These are phyloP conservation scores for Cairina moschata DNA, from an alignment of 2,113 vertebrate genomes.

Conservation along the genomic window DNA sequence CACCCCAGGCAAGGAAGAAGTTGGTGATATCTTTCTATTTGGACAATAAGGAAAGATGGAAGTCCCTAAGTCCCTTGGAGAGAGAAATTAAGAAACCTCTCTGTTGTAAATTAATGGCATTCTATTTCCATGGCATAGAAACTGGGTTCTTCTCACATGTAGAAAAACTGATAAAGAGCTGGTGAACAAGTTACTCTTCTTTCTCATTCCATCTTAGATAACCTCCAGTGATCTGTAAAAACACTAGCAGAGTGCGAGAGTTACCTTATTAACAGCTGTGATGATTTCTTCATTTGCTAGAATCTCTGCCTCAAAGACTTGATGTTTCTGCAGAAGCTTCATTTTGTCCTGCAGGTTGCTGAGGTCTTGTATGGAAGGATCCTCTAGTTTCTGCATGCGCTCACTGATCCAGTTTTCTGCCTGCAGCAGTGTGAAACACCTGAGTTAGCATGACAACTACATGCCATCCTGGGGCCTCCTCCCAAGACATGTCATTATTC, in stretches of 20 bases:
- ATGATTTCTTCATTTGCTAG: conserved; percentile 83
- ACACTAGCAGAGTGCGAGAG: background rate
- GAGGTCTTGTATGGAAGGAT: conserved; percentile 77
- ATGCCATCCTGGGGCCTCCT: background rate
- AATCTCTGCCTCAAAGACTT: conserved; percentile 90
- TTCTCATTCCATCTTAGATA: background rate
- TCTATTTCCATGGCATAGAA: background rate
- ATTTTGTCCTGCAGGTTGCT: conserved; percentile 81
- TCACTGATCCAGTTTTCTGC: conserved; percentile 87
- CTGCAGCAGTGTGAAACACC: conserved; percentile 58
- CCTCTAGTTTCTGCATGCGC: conserved; percentile 82
- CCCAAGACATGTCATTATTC: background rate
- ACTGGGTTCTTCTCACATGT: background rate
- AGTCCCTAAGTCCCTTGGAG: background rate
- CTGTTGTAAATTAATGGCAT: background rate
- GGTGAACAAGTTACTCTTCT: background rate
- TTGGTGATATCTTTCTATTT: background rate
- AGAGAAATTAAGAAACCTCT: background rate
- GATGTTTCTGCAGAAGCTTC: conserved; percentile 87
- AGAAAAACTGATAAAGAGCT: background rate
- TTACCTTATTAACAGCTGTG: conserved; percentile 79
- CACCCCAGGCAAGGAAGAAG: background rate
- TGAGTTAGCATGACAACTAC: background rate
- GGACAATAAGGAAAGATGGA: background rate
- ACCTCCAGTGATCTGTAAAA: background rate